Conservation (phyloP, 2,797 vertebrate species). For the Sebastes elongatus region DNA sequence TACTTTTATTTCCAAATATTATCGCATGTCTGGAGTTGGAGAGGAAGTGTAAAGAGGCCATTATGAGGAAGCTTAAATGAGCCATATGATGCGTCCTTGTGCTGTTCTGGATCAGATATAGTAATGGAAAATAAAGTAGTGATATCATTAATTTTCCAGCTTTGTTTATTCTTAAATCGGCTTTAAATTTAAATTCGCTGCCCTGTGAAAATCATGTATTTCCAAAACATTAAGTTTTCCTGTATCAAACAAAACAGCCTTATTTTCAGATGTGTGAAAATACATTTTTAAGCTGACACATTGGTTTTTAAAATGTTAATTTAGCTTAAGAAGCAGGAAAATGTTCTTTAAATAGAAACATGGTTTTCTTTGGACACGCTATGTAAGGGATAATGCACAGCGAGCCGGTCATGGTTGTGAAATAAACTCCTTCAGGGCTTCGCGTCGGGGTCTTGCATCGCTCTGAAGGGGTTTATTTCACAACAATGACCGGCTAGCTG, state of each 20-base stretch:
- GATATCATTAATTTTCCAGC: no score
- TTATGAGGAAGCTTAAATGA: neutral
- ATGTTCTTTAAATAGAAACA: no score
- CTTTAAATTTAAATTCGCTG: neutral
- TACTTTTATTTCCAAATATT: conserved; percentile 4
- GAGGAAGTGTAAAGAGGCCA: neutral
- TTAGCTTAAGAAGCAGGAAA: neutral
- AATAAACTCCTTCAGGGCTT: no score
- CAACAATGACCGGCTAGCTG: rapidly evolving
- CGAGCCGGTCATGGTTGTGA: rapidly evolving
- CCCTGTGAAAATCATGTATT: neutral
- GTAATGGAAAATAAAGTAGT: neutral
- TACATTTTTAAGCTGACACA: neutral
- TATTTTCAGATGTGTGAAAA: neutral
- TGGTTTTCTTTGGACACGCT: no score
- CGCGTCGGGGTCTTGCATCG: no score
- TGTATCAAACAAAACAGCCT: neutral
- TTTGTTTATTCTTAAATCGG: neutral
- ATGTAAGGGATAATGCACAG: no score
- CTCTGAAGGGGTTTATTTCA: no score
- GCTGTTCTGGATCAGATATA: neutral
- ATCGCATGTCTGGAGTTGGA: neutral
- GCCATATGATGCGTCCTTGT: neutral
- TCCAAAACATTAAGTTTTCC: no score
- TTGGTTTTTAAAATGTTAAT: neutral